Base-by-base conservation (phyloP, 2,888 invertebrate species). In the Dolomedes plantarius region DNA sequence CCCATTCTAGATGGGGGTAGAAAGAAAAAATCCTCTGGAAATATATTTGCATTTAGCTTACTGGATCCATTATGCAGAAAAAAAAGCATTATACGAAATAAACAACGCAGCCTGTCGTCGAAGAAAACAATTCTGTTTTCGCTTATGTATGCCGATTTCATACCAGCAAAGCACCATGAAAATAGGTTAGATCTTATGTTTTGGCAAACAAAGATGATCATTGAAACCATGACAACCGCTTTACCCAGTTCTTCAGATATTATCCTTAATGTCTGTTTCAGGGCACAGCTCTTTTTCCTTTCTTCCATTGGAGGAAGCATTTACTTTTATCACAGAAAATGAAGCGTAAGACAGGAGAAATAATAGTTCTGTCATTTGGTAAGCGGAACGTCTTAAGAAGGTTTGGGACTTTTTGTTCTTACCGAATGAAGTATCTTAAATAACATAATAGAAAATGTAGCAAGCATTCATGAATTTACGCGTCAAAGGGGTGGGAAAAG, bases 291-390 rank as follows among this genome's bases (percentile, higher is more conserved):
- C 72, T 73, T 71, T 76, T 56, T 83, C 50, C 62, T 71, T 76
- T 62, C 31, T 68, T 81, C 74, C 74, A 81, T 74, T 81, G 36
- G 36, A 68, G 1, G 65, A 67, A 72, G 65, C 76, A 67, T 83
- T 77, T 77, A 65, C 72, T 76, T 83, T 83, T 83, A 83, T 77
- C 83, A 83, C 69, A 77, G 83, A 77, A 83, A 83, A 76, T 83
- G 83, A 83, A 77, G 76, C 77, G 77, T 41, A 72, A 83, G 75
- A 72, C 81, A 74, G 67, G 32, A 11, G n/a, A 67, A 36, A 36
- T 36, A 67, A 67, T 32, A 31, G 19, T 7, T 19, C 31, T 36
- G 67, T 23, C 23, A 56, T 56, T 56, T 56, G 23, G 56, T 56
- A 23, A 56, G 23, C 23, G 23, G 16, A 56, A 56, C 19, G 19